Conservation (phyloP, 2,797 vertebrate genomes). For the Diceros bicornis region DNA sequence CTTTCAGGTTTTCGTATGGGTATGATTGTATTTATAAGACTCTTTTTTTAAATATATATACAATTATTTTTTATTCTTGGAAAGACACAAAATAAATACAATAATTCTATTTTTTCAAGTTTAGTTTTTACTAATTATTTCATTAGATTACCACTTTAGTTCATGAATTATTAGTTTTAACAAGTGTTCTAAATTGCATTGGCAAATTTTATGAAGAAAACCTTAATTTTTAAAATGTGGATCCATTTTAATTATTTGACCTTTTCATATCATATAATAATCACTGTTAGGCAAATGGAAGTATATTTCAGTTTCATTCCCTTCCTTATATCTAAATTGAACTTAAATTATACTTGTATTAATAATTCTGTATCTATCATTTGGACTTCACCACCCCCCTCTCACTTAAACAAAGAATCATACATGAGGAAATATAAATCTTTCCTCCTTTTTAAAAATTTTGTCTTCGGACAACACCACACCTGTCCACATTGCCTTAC, state of each 20-base stretch:
- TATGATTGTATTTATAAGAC: background rate
- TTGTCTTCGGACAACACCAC: background rate
- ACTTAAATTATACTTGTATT: background rate
- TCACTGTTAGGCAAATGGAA: background rate
- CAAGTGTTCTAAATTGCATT: conserved; percentile 11
- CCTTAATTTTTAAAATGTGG: background rate
- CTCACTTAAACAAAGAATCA: background rate
- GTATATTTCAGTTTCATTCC: background rate
- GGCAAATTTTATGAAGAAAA: conserved; percentile 3
- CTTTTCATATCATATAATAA: background rate
- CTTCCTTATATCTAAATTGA: conserved; percentile 12
- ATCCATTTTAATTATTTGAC: conserved; percentile 38
- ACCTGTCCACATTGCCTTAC: background rate
- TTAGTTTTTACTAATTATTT: conserved; percentile 7
- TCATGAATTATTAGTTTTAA: background rate
- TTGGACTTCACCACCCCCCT: background rate
- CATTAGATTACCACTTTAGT: background rate
- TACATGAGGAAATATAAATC: background rate
- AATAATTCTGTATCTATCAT: background rate
- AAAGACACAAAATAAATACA: background rate
- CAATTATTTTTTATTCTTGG: background rate
- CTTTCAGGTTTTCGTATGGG: background rate
- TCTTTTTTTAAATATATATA: background rate
- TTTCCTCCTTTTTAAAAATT: background rate
- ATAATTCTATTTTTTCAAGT: background rate